Evolutionary conservation across 2,797 vertebrate genomes (phyloP).

Genomic region (Hemitrygon akajei): DNA sequence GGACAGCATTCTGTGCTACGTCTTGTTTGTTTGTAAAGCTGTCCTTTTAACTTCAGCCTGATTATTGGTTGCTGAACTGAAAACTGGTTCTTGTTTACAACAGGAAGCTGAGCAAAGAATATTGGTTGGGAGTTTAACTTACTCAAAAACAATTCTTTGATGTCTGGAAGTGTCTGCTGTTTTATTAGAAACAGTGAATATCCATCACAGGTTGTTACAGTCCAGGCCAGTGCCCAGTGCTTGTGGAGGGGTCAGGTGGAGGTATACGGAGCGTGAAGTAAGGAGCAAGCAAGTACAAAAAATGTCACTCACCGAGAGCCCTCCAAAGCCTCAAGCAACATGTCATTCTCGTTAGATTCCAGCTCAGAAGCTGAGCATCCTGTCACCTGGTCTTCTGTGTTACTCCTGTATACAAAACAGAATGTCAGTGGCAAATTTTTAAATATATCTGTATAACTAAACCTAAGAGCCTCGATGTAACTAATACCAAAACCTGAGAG

Average conservation of each 20-base stretch:
- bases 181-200: too few species aligned
- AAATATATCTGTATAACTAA: not conserved
- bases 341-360: conserved; percentile 59
- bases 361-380: conserved; percentile 47
- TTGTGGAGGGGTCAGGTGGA: not conserved
- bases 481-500: not conserved
- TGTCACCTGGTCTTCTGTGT: conserved; percentile 47
- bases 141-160: too few species aligned
- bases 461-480: too few species aligned
- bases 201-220: not conserved
- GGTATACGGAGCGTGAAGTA: not conserved
- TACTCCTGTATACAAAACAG: conserved; percentile 42
- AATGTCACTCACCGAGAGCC: not conserved
- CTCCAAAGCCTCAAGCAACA: conserved; percentile 50
- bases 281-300: not conserved
- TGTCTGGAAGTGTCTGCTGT: too few species aligned
- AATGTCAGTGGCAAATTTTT: too few species aligned
- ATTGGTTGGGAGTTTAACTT: too few species aligned
- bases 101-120: too few species aligned
- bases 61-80: too few species aligned
- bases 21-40: too few species aligned
- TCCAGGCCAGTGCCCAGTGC: not conserved
- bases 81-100: too few species aligned
- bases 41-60: too few species aligned
- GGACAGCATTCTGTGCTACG: too few species aligned